These are phyloP conservation scores for Drosophila macrospina DNA, from an alignment of 2,888 invertebrate species.

Conservation along the genomic window DNA sequence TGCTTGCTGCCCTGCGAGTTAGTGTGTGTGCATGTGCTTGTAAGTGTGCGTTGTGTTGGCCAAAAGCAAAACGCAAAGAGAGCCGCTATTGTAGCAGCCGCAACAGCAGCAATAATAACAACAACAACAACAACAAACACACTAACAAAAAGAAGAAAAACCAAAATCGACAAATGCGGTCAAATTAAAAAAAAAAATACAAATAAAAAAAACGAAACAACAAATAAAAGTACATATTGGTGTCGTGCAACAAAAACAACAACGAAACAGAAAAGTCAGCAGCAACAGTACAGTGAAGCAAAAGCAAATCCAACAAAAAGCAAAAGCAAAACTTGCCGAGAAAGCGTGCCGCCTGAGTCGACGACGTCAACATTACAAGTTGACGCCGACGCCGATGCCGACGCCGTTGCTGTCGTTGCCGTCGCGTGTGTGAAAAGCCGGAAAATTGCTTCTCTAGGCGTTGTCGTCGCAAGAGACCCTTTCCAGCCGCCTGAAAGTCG, in stretches of 20 bases:
- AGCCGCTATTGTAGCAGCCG: constrained; percentile 52
- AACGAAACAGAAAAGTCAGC: constrained; percentile 30
- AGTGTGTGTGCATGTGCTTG: constrained; percentile 41
- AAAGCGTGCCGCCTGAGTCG: constrained; percentile 66
- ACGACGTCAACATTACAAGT: constrained; percentile 30
- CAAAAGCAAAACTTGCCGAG: constrained; percentile 61
- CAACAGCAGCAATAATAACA: constrained; percentile 34
- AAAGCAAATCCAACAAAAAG: constrained; percentile 51
- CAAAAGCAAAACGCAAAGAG: constrained; percentile 71
- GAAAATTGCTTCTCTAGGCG: constrained; percentile 67
- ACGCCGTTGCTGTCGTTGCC: constrained; percentile 29
- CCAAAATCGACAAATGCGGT: constrained; percentile 80
- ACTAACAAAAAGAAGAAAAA: constrained; percentile 64
- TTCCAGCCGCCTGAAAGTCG: constrained; percentile 15
- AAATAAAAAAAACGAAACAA: constrained; percentile 37
- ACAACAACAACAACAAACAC: constrained; percentile 47
- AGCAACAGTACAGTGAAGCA: constrained; percentile 37
- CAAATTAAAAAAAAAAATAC: constrained; percentile 74
- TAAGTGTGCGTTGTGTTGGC: constrained; percentile 62
- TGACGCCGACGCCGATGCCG: constrained; percentile 24
- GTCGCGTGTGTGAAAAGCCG: constrained; percentile 59
- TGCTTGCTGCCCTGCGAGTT: constrained; percentile 44
- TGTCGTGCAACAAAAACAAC: constrained; percentile 45
- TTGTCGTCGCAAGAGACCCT: constrained; percentile 42
- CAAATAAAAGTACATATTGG: constrained; percentile 53